These are phyloP conservation scores for Sinocyclocheilus maitianheensis DNA, from an alignment of 2,113 vertebrate genomes.

Conservation along the genomic window DNA sequence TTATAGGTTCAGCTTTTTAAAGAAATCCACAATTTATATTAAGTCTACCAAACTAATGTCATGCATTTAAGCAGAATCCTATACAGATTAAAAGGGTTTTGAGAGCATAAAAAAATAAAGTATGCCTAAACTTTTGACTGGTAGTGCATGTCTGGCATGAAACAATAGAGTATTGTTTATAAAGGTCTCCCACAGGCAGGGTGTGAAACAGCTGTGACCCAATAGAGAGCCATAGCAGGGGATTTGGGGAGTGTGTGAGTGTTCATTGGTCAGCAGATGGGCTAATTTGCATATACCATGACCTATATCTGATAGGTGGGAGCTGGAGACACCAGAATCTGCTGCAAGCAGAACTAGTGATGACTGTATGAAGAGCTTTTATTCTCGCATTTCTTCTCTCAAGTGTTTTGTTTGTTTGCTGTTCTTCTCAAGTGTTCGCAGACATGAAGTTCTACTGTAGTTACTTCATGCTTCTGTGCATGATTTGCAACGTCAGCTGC, in stretches of 20 bases:
- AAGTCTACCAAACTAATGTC: neutral
- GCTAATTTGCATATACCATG: slow-evolving; percentile 70
- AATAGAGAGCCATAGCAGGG: slow-evolving; percentile 21
- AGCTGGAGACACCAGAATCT: slow-evolving; percentile 37
- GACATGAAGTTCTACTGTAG: slow-evolving; percentile 13
- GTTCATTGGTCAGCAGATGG: slow-evolving; percentile 71
- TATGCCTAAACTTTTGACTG: neutral
- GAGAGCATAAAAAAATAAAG: neutral
- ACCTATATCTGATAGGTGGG: slow-evolving; percentile 63
- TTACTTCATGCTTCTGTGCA: slow-evolving; percentile 50
- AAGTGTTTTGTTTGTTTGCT: neutral
- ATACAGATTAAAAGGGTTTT: neutral
- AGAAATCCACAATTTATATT: too few species aligned
- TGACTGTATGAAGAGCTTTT: neutral
- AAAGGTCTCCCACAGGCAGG: neutral
- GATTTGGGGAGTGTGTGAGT: slow-evolving; percentile 63
- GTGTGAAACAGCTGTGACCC: slow-evolving; percentile 24
- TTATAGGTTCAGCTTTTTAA: neutral
- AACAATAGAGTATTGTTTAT: slow-evolving; percentile 18
- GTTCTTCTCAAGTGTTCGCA: neutral
- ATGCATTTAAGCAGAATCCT: neutral
- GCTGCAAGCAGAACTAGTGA: neutral
- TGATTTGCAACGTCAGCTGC: slow-evolving; percentile 39
- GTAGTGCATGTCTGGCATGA: neutral
- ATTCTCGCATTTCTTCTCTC: neutral